A percentile compares a stretch with the other conserved stretches of the same genome.
Evolutionary conservation across 2,888 invertebrate species (phyloP).

Genomic region (Chaetoderma sp.): DNA sequence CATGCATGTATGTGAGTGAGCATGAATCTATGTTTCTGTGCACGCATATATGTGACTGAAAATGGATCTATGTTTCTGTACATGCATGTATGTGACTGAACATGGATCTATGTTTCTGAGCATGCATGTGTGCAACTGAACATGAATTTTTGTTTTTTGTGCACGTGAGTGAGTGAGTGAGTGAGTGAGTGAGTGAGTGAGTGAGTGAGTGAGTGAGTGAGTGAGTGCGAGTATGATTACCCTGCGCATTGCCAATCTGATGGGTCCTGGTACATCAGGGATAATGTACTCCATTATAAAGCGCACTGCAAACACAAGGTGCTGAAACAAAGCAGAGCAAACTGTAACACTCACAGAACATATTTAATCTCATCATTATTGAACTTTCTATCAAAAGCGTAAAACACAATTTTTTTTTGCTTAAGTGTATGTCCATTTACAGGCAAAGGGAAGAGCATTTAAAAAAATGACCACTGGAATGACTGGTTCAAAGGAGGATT

Average conservation of each 20-base stretch:
- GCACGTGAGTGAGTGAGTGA: too few species aligned
- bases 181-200: neutral
- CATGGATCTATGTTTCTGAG: too few species aligned
- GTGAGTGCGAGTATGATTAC: too few species aligned
- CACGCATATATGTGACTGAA: too few species aligned
- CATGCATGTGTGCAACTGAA: neutral
- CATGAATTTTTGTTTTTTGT: constrained; percentile 2
- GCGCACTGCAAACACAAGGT: constrained; percentile 58
- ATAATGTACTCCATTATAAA: constrained; percentile 60
- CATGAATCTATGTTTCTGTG: constrained; percentile 5
- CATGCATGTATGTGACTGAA: neutral
- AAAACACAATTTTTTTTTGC: too few species aligned
- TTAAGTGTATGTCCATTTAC: too few species aligned
- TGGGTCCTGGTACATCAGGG: constrained; percentile 62
- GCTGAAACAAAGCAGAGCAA: constrained; percentile 44
- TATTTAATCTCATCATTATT: too few species aligned
- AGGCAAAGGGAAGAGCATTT: too few species aligned
- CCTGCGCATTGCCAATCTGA: constrained; percentile 55
- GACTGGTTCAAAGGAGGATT: too few species aligned
- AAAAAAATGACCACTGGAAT: too few species aligned
- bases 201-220: neutral
- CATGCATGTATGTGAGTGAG: neutral
- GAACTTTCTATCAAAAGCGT: too few species aligned
- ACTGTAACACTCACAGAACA: neutral
- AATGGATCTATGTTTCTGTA: neutral